Evolutionary conservation across 2,797 vertebrate species (phyloP), one percentile per base, ranked within the genome.

Genomic region (Spondyliosoma cantharus): DNA sequence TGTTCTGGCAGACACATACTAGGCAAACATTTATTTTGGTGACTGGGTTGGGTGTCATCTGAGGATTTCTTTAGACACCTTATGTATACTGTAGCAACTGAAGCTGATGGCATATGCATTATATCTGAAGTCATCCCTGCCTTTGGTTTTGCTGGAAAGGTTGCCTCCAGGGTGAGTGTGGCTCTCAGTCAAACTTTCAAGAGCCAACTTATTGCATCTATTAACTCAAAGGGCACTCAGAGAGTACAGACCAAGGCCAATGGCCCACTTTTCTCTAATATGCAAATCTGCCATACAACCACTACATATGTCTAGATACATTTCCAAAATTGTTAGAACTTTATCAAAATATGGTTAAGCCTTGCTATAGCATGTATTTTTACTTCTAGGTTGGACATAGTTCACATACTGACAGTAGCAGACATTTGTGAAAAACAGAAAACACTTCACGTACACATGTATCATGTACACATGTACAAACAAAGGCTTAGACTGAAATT

Each of bases 101-200:
- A 58, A 71, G 32, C 61, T 46, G 61, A 59, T 37, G 25, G 56
- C 25, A 71, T 25, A 49, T 49, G 37, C 37, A 37, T 37, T 7
- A 22, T 8, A 56, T 43, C 24, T 22, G 8, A 16, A n/a, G 32
- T 27, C 14, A 56, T 32, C 24, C 17, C 3, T 27, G 11, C 60
- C 25, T 25, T 25, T 54, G 15, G 9, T 22, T 27, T 22, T 61
- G n/a, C n/a, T 37, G 27, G 42, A 46, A 54, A 64, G 13, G 42
- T 19, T 32, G 43, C 48, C 16, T 64, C 12, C 27, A 48, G 22
- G n/a, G 12, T 61, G 54, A 75, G 5, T 52, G 29, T 7, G 52
- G 25, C 16, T 65, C 25, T 57, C 12, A 11, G 4, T 20, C 20
- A 25, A 42, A 62, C 15, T 48, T 12, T 8, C 12, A 22, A 29